Base-by-base conservation (phyloP, 1,140 invertebrate species). In the Reticulitermes speratus region DNA sequence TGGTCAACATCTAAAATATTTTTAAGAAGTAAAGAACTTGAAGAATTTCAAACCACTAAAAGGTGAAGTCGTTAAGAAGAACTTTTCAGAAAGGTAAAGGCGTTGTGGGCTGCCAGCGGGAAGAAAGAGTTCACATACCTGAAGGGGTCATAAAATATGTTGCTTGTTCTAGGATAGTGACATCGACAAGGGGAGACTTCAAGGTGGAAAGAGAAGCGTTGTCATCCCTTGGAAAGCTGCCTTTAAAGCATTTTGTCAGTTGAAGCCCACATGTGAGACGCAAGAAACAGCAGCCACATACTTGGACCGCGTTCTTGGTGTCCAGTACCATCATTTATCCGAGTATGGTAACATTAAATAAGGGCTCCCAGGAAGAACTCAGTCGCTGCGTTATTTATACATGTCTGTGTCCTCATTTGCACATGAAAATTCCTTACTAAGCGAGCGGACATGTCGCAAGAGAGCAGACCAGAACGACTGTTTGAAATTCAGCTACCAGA, bases 151-250 rank as follows among this genome's bases (percentile, higher is more conserved):
- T 75, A 30, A 75, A n/a, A 75, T 30, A 75, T 30, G n/a, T 16
- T 75, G 11, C 65, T 75, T 75, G 25, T 75, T 75, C 65, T 75
- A 3, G 65, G 65, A 75, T 11, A n/a, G 59, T 65, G 59, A 65
- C 59, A 65, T 65, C 59, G 59, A 65, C 59, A 65, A 65, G 59
- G 59, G 59, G 59, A 65, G 59, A 16, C 16, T 23, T 65, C 5
- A n/a, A 75, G 16, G 25, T 75, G n/a, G 25, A 8, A 59, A 19
- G 14, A 59, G 55, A 59, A 75, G 65, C 3, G 25, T 9, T 30
- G 65, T 30, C 65, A 75, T 75, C 65, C 59, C 65, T 75, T 30
- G 65, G 65, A 75, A 75, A n/a, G 65, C n/a, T 65, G 59, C 59
- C 59, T 65, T 65, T 65, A 65, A 65, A 65, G 19, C 59, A 65